Percentiles rank a stretch among this genome's conserved stretches.
These are phyloP conservation scores for Formicarius rufipectus DNA, from an alignment of 2,113 vertebrate species.

Conservation along the genomic window DNA sequence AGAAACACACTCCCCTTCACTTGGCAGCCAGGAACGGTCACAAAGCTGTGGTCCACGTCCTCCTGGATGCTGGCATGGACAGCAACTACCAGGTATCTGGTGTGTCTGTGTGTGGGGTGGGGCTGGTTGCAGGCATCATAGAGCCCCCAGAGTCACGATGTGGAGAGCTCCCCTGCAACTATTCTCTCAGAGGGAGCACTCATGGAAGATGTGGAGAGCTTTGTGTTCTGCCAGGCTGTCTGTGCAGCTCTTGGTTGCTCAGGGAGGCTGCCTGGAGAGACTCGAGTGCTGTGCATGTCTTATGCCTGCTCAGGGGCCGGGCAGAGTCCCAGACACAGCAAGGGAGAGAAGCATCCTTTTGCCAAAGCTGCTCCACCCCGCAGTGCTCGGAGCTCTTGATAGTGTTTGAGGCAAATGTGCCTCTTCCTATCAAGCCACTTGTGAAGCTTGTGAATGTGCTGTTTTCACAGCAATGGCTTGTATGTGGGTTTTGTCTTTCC, in stretches of 20 bases:
- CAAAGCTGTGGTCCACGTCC: slow-evolving; percentile 89
- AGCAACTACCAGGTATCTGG: slow-evolving; percentile 93
- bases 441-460: background rate
- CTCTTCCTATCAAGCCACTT: background rate
- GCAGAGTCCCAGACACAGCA: background rate
- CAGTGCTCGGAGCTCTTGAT: background rate
- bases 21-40: slow-evolving; percentile 94
- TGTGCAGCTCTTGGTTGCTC: background rate
- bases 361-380: background rate
- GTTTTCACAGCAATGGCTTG: background rate
- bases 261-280: background rate
- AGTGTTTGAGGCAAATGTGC: background rate
- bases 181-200: fast-evolving
- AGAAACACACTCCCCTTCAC: slow-evolving; percentile 94
- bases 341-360: background rate
- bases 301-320: background rate
- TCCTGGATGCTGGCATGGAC: slow-evolving; percentile 94
- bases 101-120: background rate
- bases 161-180: background rate
- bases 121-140: background rate
- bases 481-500: background rate
- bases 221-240: background rate
- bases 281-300: slow-evolving; percentile 33
- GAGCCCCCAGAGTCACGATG: background rate
- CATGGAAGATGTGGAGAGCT: background rate